Evolutionary conservation across 2,797 vertebrate genomes (phyloP).

Genomic region (Phataginus tetradactyla): DNA sequence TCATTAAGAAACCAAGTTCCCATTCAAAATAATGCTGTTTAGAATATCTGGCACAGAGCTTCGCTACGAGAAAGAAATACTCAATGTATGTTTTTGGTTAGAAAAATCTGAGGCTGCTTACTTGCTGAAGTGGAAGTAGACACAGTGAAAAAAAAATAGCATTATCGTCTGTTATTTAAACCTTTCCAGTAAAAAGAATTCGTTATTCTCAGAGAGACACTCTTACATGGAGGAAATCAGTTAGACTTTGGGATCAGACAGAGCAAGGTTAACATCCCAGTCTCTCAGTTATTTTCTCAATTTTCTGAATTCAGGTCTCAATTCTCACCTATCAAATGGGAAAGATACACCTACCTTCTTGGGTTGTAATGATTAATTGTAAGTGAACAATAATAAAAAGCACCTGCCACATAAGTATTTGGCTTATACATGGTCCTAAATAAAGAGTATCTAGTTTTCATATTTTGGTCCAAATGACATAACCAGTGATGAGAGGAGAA

Average conservation of each 20-base stretch:
- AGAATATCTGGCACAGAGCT: neutral
- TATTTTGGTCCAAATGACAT: neutral
- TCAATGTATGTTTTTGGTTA: neutral
- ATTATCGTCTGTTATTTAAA: neutral
- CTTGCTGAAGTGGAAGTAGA: neutral
- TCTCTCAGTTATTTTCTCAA: neutral
- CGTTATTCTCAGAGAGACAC: neutral
- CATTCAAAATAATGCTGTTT: conserved; percentile 15
- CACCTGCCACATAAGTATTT: neutral
- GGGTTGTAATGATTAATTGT: neutral
- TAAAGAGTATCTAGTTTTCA: neutral
- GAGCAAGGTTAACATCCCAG: neutral
- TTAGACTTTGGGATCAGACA: neutral
- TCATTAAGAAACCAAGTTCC: conserved; percentile 12
- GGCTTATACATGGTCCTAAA: neutral
- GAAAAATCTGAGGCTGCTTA: neutral
- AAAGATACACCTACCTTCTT: neutral
- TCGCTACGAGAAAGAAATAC: neutral
- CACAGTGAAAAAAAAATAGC: neutral
- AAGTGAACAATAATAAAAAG: neutral
- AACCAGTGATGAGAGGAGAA: neutral
- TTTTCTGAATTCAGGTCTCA: neutral
- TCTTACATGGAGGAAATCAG: neutral
- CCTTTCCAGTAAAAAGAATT: neutral
- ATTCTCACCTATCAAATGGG: neutral